Conservation (phyloP, 2,888 invertebrate genomes). For the Octodonta nipae region DNA sequence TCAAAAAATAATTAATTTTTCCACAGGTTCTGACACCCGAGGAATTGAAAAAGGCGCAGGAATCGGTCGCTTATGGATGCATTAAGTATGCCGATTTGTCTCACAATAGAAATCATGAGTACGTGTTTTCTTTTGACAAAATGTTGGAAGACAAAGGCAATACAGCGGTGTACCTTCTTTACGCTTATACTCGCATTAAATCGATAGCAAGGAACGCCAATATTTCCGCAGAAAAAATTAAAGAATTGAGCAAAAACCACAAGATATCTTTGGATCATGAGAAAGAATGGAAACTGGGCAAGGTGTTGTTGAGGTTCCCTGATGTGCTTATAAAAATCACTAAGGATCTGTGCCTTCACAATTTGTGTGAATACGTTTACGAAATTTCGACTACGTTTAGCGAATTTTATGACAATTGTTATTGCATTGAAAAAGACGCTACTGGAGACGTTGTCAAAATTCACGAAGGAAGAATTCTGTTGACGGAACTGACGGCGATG, state of each 20-base stretch:
- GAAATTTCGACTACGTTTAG: conserved; percentile 85
- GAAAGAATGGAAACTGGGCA: conserved; percentile 89
- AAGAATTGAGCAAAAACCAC: conserved; percentile 45
- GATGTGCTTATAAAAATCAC: conserved; percentile 73
- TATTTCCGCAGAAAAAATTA: conserved; percentile 47
- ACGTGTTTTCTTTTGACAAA: conserved; percentile 95
- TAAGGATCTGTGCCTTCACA: conserved; percentile 70
- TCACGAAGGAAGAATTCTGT: conserved; percentile 71
- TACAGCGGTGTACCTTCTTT: conserved; percentile 93
- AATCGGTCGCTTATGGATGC: conserved; percentile 92
- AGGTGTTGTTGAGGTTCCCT: conserved; percentile 71
- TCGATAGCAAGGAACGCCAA: conserved; percentile 76
- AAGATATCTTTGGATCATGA: conserved; percentile 67
- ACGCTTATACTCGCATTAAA: conserved; percentile 85
- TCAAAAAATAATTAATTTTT: no score
- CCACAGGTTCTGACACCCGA: conserved; percentile 47
- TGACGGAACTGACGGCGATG: conserved; percentile 84
- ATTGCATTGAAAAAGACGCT: conserved; percentile 87
- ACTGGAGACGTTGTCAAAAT: conserved; percentile 68
- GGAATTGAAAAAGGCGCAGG: conserved; percentile 71
- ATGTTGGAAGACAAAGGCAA: conserved; percentile 99
- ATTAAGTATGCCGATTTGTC: conserved; percentile 96
- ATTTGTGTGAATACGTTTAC: conserved; percentile 88
- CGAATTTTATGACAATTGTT: conserved; percentile 96
- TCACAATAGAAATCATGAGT: conserved; percentile 85